Base-by-base conservation (phyloP, 2,888 invertebrate genomes). In the Muscina levida region DNA sequence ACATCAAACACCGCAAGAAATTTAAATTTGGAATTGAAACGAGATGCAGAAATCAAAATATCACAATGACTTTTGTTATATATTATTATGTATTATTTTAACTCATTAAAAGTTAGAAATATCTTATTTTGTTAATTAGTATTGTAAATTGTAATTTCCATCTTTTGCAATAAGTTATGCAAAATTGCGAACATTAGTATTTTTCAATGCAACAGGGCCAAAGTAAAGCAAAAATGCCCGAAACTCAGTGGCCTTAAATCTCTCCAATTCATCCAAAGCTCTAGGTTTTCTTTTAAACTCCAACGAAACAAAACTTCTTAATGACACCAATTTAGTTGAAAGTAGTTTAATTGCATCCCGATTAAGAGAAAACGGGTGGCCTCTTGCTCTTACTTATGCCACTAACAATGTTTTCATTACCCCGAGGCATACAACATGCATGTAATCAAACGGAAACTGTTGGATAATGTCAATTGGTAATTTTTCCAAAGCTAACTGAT, bases 211-310 rank as follows among this genome's bases (percentile, higher is more conserved):
- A 2, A 70, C 13, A 31, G 70, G 70, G 11, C 70, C 70, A 5
- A 39, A 24, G 53, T 53, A 70, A 17, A 70, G 17, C 56, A 53
- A 53, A 53, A 70, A 70, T 22, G 56, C 24, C n/a, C 70, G 39
- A 24, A 70, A 53, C 8, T 70, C 53, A 17, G 70, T 53, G n/a
- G 70, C 53, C 31, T 70, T 70, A 39, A 53, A 70, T 53, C 70
- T 51, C 2, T 70, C 53, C 37, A 70, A 53, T 31, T 70, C 31
- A 53, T 70, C 70, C 13, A 70, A 37, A 53, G 53, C 37, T 70
- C 68, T 46, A 19, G 22, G 48, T 11, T 71, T 62, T 37, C 59
- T 31, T 65, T 74, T 74, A 13, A 66, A 67, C 10, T 56, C 56
- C 44, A 24, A 11, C 19, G 66, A 42, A 24, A 73, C 19, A 51